Base-by-base conservation (phyloP, 2,888 invertebrate species). In the Ichneumoninae sp. region DNA sequence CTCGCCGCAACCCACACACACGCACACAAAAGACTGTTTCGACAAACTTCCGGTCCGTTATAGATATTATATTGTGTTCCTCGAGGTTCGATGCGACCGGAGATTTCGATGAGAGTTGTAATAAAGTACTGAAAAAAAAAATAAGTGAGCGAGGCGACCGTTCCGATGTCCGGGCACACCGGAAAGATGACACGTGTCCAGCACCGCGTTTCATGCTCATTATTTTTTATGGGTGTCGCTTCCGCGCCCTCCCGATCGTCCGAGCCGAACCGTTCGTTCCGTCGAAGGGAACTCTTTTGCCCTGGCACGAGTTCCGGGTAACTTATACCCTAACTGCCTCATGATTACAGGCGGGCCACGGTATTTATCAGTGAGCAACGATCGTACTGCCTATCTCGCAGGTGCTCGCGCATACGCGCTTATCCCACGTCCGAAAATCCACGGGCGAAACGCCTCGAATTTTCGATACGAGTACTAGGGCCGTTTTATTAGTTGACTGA, bases 121-220 rank as follows among this genome's bases (percentile, higher is more conserved):
- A 83, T 81, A 60, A 19, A 52, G 65, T 60, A 77, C 10, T 10
- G 10, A 74, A 16, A 57, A 66, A 69, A 79, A 76, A 36, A 60
- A 63, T 36, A 81, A 81, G 52, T 54, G 26, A 71, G 36, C 52
- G 50, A 40, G 13, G 26, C 63, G 73, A 81, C 65, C 66, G 57
- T 60, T 74, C 75, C 73, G 70, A 40, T 65, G 68, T 63, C 44
- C 68, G 52, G 50, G 40, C 8, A 47, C 22, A 81, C 87, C 89
- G 87, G 88, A 90, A 89, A 89, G 88, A 91, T 91, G 92, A 91
- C 92, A 91, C 92, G 92, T 91, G 92, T 89, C 89, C 77, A 75
- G 65, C 74, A 74, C 81, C 57, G 71, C 80, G 86, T 86, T 47
- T 85, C 88, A 87, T 89, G 89, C 86, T 90, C 87, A 88, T 88